These are phyloP conservation scores for Morpho deidamia DNA, from an alignment of 2,888 invertebrate genomes.

Conservation along the genomic window DNA sequence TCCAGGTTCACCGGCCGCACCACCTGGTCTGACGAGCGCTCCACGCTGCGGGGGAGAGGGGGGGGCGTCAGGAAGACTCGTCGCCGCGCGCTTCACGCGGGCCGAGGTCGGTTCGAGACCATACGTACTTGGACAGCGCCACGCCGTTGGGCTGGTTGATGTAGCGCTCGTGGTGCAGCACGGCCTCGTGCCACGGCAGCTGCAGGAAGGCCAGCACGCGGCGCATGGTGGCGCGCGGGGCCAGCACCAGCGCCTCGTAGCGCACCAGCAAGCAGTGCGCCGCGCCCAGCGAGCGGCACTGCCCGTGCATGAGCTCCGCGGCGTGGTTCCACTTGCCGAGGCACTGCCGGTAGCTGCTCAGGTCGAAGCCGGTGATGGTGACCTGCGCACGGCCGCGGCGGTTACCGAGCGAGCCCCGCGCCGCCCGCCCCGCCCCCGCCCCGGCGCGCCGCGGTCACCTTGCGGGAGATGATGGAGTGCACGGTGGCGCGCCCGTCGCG, in stretches of 20 bases:
- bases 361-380: constrained; percentile 94
- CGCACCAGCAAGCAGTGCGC: constrained; percentile 91
- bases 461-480: constrained; percentile 97
- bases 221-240: constrained; percentile 93
- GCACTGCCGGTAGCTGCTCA: constrained; percentile 95
- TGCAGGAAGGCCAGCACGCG: constrained; percentile 92
- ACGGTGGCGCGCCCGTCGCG: constrained; percentile 99
- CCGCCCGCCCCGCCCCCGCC: no score
- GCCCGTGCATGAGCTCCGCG: constrained; percentile 95
- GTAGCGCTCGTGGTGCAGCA: constrained; percentile 97
- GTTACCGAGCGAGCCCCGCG: no score
- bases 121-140: constrained; percentile 92
- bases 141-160: constrained; percentile 98
- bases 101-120: constrained; percentile 84
- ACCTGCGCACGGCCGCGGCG: constrained; percentile 41
- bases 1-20: constrained; percentile 98
- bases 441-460: constrained; percentile 72
- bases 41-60: constrained; percentile 82
- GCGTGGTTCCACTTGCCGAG: constrained; percentile 98
- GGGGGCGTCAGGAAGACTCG: no score
- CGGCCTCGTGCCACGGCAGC: constrained; percentile 96
- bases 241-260: constrained; percentile 98
- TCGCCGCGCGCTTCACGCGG: constrained; percentile 96
- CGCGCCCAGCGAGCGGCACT: constrained; percentile 90
- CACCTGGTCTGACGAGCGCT: constrained; percentile 98